phyloP scores from a whole-genome alignment of 2,888 invertebrate species.

The Pollenia amentaria region DNA sequence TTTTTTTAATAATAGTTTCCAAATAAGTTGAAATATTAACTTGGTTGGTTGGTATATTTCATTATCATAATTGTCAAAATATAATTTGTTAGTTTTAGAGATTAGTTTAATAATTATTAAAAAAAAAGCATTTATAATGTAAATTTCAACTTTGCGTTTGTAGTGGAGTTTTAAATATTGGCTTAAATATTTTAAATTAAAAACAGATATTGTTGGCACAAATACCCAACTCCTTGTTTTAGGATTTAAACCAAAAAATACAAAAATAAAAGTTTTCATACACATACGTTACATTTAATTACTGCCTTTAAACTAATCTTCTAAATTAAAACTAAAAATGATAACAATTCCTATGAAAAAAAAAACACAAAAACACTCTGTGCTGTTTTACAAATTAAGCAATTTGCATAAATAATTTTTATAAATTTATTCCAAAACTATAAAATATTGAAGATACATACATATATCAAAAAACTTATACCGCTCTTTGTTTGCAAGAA shows the following conservation, averaged over 20 bases:
- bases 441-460: neutral
- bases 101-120: slow-evolving; percentile 57
- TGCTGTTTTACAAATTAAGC: slow-evolving; percentile 51
- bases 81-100: slow-evolving; percentile 71
- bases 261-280: neutral
- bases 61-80: slow-evolving; percentile 72
- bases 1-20: neutral
- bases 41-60: slow-evolving; percentile 51
- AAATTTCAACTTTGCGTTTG: slow-evolving; percentile 30
- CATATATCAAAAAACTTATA: slow-evolving; percentile 9
- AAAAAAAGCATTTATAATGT: slow-evolving; percentile 18
- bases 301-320: slow-evolving; percentile 8
- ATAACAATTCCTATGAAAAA: neutral
- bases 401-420: slow-evolving; percentile 66
- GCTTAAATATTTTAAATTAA: slow-evolving; percentile 4
- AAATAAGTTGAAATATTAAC: slow-evolving; percentile 29
- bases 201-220: slow-evolving; percentile 13
- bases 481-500: slow-evolving; percentile 18
- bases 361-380: neutral
- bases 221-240: slow-evolving; percentile 23
- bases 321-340: slow-evolving; percentile 28
- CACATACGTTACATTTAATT: neutral
- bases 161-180: slow-evolving; percentile 17
- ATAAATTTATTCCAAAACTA: neutral
- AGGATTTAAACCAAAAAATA: slow-evolving; percentile 9